Evolutionary conservation across 2,113 vertebrate species (phyloP).

Genomic region (Raja brachyura): DNA sequence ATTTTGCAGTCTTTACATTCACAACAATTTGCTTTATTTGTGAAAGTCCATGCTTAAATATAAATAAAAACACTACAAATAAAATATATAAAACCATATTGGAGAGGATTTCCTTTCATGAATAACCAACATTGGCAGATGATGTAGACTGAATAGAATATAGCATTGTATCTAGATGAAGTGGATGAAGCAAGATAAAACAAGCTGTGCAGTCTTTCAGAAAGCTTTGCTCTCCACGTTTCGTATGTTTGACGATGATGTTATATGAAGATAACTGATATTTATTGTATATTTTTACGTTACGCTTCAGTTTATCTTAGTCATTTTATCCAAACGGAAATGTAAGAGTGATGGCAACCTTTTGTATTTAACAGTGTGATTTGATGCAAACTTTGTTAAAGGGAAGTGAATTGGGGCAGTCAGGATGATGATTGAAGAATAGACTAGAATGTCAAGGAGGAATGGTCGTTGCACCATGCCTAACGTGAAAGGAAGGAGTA

Average conservation of each 20-base stretch:
- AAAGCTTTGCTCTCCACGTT: background rate
- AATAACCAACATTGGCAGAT: background rate
- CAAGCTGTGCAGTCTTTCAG: background rate
- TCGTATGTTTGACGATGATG: background rate
- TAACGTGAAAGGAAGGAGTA: no score
- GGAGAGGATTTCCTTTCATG: background rate
- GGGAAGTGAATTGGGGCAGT: no score
- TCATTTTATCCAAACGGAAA: background rate
- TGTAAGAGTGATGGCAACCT: background rate
- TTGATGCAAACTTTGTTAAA: background rate
- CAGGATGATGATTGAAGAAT: no score
- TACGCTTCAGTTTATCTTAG: background rate
- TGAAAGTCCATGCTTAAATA: background rate
- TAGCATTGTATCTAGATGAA: background rate
- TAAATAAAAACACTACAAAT: background rate
- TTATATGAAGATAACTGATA: background rate
- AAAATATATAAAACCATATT: background rate
- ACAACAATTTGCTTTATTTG: background rate
- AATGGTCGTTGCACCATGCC: no score
- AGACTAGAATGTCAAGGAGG: no score
- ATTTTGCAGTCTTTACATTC: background rate
- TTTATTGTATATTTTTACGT: background rate
- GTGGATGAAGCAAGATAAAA: background rate
- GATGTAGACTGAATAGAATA: background rate
- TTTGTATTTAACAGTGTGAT: background rate